These are phyloP conservation scores for Spialia ferax DNA, from an alignment of 2,888 invertebrate species.

Conservation along the genomic window DNA sequence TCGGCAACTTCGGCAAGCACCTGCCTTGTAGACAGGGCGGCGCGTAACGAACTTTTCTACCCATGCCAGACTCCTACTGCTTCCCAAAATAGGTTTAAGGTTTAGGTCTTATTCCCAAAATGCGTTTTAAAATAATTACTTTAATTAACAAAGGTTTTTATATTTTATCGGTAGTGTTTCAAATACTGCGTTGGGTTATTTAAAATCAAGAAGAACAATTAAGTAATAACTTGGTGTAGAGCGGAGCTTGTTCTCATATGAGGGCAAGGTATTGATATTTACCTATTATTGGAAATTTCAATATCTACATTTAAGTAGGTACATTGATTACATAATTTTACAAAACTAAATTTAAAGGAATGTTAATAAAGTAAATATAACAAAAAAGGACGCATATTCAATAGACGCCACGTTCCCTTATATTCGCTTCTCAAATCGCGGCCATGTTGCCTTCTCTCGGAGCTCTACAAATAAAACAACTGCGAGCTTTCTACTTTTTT, in stretches of 20 bases:
- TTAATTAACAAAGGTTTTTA: too few species aligned
- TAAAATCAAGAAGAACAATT: too few species aligned
- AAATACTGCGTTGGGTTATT: too few species aligned
- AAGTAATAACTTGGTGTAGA: too few species aligned
- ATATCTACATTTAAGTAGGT: too few species aligned
- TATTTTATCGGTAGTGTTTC: too few species aligned
- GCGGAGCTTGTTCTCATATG: too few species aligned
- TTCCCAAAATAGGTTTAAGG: too few species aligned
- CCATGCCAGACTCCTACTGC: constrained; percentile 11
- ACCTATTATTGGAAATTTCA: too few species aligned
- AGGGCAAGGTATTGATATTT: too few species aligned
- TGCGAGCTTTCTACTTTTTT: constrained; percentile 72
- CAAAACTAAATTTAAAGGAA: too few species aligned
- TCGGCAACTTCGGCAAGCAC: constrained; percentile 77
- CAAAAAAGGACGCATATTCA: constrained; percentile 3
- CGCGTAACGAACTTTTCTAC: constrained; percentile 69
- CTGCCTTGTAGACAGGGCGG: constrained; percentile 77
- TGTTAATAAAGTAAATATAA: not conserved
- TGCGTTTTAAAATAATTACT: constrained; percentile 14
- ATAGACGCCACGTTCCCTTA: constrained; percentile 29
- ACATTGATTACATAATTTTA: too few species aligned
- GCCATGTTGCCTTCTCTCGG: constrained; percentile 80
- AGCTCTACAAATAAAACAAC: constrained; percentile 81
- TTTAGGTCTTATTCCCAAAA: constrained; percentile 23
- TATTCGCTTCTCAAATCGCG: constrained; percentile 76